Evolutionary conservation across 1,140 invertebrate genomes (phyloP).

Genomic region (Palaemon carinicauda): DNA sequence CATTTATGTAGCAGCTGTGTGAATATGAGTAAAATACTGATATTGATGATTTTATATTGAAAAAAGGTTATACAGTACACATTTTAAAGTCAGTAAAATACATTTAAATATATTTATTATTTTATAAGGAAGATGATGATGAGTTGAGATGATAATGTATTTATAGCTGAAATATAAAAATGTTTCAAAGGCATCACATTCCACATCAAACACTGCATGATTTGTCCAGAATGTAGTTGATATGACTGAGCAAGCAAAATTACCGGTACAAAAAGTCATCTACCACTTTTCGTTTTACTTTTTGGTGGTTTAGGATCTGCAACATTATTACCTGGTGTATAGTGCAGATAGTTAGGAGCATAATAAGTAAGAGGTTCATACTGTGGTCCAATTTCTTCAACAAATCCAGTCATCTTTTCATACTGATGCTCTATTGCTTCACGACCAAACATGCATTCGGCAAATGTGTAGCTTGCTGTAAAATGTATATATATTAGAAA

Average conservation of each 20-base stretch:
- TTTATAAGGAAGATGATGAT: too few relatives aligned
- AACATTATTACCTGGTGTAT: constrained; percentile 50
- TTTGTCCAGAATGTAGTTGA: background rate
- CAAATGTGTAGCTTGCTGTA: constrained; percentile 48
- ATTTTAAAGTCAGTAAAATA: too few relatives aligned
- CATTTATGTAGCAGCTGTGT: too few relatives aligned
- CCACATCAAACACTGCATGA: too few relatives aligned
- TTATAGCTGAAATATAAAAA: too few relatives aligned
- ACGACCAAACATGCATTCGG: constrained; percentile 42
- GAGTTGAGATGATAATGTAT: too few relatives aligned
- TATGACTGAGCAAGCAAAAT: background rate
- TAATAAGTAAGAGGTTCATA: constrained; percentile 33
- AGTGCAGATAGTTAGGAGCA: constrained; percentile 44
- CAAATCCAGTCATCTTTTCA: constrained; percentile 46
- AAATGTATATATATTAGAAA: background rate
- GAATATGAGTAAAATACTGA: too few relatives aligned
- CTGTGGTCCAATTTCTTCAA: constrained; percentile 46
- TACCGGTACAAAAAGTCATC: background rate
- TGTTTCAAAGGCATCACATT: too few relatives aligned
- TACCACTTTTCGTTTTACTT: background rate
- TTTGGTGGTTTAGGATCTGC: too few relatives aligned
- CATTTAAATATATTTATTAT: too few relatives aligned
- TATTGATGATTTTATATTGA: too few relatives aligned
- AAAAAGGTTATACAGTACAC: too few relatives aligned
- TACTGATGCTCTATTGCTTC: constrained; percentile 49